Conservation (phyloP, 2,888 invertebrate genomes). For the Sericinus montela region DNA sequence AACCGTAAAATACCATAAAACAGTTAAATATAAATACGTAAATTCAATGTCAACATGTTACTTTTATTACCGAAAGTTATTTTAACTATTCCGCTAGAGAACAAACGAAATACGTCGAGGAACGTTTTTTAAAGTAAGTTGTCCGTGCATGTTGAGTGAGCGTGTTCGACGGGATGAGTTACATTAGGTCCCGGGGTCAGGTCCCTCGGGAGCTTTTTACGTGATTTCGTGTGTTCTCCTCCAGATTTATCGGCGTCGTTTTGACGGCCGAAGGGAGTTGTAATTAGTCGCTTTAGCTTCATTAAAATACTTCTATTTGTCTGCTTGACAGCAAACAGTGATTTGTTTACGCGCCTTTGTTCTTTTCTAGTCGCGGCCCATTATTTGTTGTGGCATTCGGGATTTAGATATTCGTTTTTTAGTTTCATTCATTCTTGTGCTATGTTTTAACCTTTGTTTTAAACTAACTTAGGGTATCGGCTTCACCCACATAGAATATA, state of each 20-base stretch:
- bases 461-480: no score
- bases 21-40: neutral
- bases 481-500: no score
- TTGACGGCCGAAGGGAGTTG: slow-evolving; percentile 48
- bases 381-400: slow-evolving; percentile 17
- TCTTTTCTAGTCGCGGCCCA: slow-evolving; percentile 29
- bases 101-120: neutral
- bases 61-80: slow-evolving; percentile 11
- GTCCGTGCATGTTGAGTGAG: slow-evolving; percentile 18
- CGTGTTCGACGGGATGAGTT: slow-evolving; percentile 14
- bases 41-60: slow-evolving; percentile 1
- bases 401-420: neutral
- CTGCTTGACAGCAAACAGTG: slow-evolving; percentile 48
- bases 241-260: slow-evolving; percentile 47
- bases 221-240: slow-evolving; percentile 37
- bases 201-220: slow-evolving; percentile 49
- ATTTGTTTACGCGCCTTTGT: slow-evolving; percentile 58
- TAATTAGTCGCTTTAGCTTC: slow-evolving; percentile 60
- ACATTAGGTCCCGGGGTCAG: slow-evolving; percentile 39
- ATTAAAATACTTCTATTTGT: slow-evolving; percentile 73
- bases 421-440: neutral
- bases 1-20: neutral
- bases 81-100: slow-evolving; percentile 1
- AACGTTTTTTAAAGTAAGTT: slow-evolving; percentile 19
- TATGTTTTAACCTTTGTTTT: neutral